Conservation (phyloP, 2,113 vertebrate species). For the Brevimyrus niger region DNA sequence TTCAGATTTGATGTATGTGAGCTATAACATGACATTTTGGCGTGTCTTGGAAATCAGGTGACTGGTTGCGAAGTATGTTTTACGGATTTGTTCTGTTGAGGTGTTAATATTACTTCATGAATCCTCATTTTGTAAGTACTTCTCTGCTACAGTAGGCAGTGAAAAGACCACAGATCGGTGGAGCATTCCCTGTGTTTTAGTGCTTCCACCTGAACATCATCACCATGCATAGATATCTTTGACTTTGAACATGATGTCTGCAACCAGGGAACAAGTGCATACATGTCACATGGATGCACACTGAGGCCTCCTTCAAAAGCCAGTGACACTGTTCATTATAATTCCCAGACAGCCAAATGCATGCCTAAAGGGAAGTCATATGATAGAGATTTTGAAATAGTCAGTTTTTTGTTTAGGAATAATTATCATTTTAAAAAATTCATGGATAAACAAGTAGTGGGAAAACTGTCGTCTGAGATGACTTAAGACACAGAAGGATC, state of each 20-base stretch:
- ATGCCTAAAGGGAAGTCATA: not conserved
- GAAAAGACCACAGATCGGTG: not conserved
- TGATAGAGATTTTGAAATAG: not conserved
- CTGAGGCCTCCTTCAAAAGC: not conserved
- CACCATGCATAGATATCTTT: slow-evolving; percentile 28
- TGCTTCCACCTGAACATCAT: slow-evolving; percentile 29
- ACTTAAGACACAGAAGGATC: not conserved
- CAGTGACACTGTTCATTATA: not conserved
- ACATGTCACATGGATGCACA: slow-evolving; percentile 21
- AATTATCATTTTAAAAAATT: not conserved
- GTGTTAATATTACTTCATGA: not conserved
- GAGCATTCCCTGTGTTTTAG: slow-evolving; percentile 31
- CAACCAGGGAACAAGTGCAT: slow-evolving; percentile 3
- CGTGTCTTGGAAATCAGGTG: not conserved
- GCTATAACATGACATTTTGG: not conserved
- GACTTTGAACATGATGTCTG: slow-evolving; percentile 47
- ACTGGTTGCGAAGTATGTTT: not conserved
- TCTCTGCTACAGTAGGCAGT: not conserved
- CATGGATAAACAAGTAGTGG: not conserved
- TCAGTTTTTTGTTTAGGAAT: not conserved
- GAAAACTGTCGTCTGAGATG: not conserved
- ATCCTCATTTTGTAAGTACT: not conserved
- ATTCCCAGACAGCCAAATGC: not conserved
- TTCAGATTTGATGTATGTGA: not conserved
- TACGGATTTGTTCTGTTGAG: not conserved